Percentiles rank a stretch among this genome's conserved stretches.
Conservation (phyloP, 35 echinoderm and acorn worm species). For the Patiria miniata region DNA sequence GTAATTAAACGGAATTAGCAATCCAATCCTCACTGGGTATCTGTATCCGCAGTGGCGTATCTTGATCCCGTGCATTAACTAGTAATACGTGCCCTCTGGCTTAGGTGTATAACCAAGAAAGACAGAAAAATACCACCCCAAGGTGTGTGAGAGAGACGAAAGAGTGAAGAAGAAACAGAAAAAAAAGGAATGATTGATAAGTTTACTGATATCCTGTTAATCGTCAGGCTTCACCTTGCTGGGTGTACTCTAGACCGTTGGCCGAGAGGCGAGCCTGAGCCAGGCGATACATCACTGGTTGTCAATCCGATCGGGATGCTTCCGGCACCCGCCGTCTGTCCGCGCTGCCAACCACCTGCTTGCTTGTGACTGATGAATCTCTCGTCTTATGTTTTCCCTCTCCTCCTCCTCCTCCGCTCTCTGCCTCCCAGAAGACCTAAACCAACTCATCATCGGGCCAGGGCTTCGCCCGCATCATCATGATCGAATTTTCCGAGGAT, state of each 20-base stretch:
- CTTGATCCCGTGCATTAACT: neutral
- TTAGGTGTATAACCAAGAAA: neutral
- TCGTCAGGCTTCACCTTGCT: conserved; percentile 1
- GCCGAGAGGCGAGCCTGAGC: neutral
- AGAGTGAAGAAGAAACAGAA: neutral
- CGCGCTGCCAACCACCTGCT: neutral
- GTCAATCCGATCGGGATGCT: conserved; percentile 23
- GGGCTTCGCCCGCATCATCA: neutral
- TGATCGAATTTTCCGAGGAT: conserved; percentile 30
- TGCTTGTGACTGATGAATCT: conserved; percentile 24
- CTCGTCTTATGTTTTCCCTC: neutral
- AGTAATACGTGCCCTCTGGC: neutral
- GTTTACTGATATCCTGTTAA: conserved; percentile 19
- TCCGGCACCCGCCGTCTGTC: conserved; percentile 17
- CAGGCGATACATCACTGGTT: conserved; percentile 10
- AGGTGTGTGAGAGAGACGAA: neutral
- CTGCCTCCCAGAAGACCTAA: conserved; percentile 24
- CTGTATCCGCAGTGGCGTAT: neutral
- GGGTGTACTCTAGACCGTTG: conserved; percentile 22
- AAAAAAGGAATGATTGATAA: conserved; percentile 17
- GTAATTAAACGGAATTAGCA: conserved; percentile 29
- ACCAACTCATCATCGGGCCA: conserved; percentile 10
- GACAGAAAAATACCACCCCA: neutral
- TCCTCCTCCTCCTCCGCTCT: neutral
- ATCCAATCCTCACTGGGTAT: neutral